Conservation (phyloP, 2,797 vertebrate genomes). For the Loris lydekkerianus region DNA sequence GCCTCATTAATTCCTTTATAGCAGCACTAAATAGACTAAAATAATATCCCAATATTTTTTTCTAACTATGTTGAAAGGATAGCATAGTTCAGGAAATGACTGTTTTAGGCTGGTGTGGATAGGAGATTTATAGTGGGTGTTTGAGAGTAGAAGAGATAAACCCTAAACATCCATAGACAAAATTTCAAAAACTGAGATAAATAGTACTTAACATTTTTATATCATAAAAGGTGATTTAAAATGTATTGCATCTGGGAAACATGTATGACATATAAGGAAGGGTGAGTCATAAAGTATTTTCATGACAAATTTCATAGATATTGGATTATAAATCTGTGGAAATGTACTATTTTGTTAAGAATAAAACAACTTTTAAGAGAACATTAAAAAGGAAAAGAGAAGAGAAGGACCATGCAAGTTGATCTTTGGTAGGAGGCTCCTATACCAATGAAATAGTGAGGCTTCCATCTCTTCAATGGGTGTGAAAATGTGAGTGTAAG, state of each 20-base stretch:
- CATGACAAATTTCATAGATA: not conserved
- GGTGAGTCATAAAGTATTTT: not conserved
- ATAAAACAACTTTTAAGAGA: not conserved
- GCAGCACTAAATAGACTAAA: not conserved
- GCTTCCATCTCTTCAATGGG: not conserved
- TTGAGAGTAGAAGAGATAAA: not conserved
- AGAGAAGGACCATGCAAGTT: not conserved
- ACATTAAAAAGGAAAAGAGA: not conserved
- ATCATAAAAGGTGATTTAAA: not conserved
- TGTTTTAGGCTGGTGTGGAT: too few species aligned
- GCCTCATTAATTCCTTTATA: not conserved
- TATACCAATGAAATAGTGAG: not conserved
- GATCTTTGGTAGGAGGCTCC: not conserved
- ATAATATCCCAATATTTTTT: not conserved
- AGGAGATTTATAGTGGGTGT: not conserved
- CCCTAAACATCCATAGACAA: not conserved
- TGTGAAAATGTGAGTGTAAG: not conserved
- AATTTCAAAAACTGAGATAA: not conserved
- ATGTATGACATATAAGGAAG: not conserved
- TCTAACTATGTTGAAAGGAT: not conserved
- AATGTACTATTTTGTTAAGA: not conserved
- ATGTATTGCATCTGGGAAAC: not conserved
- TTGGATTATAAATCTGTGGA: not conserved
- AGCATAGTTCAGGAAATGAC: not conserved
- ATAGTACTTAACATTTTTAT: not conserved